Conservation (phyloP, 2,113 vertebrate genomes). For the Anoura caudifer region DNA sequence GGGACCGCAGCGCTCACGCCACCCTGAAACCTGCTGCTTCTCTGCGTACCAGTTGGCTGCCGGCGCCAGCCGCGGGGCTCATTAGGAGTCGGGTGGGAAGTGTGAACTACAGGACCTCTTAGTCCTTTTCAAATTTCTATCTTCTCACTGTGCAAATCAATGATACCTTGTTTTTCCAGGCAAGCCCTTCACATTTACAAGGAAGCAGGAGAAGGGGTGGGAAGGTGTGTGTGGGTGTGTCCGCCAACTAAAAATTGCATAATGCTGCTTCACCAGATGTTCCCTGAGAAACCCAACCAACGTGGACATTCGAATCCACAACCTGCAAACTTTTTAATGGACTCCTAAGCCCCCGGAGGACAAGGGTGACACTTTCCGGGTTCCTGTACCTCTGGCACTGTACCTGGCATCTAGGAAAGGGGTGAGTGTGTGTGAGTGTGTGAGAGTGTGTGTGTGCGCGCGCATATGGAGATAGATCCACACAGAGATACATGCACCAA, state of each 20-base stretch:
- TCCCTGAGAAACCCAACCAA: background rate
- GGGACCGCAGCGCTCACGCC: background rate
- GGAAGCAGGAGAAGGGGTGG: background rate
- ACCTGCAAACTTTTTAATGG: background rate
- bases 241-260: background rate
- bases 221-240: background rate
- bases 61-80: background rate
- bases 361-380: background rate
- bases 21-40: background rate
- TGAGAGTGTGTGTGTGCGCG: background rate
- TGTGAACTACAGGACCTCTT: background rate
- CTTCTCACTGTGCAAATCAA: background rate
- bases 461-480: background rate
- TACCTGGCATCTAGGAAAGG: background rate
- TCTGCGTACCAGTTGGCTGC: too few species aligned
- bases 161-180: background rate
- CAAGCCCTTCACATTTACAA: background rate
- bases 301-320: background rate
- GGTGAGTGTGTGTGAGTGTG: background rate
- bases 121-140: background rate
- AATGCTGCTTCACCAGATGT: background rate
- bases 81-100: background rate
- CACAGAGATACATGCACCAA: background rate
- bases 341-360: background rate
- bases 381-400: background rate